Evolutionary conservation across 1,140 invertebrate species (phyloP).

Genomic region (Diabrotica undecimpunctata): DNA sequence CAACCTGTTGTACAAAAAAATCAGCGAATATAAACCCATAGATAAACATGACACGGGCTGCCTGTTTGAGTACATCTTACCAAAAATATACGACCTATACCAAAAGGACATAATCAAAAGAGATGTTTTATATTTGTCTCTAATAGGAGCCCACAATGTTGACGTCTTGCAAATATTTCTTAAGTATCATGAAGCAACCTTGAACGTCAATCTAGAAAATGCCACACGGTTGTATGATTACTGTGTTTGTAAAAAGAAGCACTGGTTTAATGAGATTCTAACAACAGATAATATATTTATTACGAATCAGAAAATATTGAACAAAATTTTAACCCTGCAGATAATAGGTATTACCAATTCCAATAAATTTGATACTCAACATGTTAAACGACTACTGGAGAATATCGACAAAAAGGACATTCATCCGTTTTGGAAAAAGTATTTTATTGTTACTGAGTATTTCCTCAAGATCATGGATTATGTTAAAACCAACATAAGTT

Average conservation of each 20-base stretch:
- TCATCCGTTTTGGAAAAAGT: constrained; percentile 31
- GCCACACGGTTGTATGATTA: constrained; percentile 36
- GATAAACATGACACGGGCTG: constrained; percentile 20
- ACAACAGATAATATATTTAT: constrained; percentile 20
- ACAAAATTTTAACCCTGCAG: constrained; percentile 37
- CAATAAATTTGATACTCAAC: constrained; percentile 20
- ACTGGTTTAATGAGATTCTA: constrained; percentile 41
- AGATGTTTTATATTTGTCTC: constrained; percentile 37
- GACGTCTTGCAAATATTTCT: constrained; percentile 34
- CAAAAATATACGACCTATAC: constrained; percentile 23
- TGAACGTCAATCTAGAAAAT: constrained; percentile 30
- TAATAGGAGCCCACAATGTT: constrained; percentile 33
- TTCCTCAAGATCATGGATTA: constrained; percentile 30
- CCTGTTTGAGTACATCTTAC: constrained; percentile 21
- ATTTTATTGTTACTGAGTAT: constrained; percentile 29
- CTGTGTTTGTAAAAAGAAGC: constrained; percentile 37
- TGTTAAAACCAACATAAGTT: constrained; percentile 20
- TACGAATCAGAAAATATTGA: constrained; percentile 22
- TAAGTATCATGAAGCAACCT: constrained; percentile 28
- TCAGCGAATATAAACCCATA: constrained; percentile 14
- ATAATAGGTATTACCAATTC: constrained; percentile 33
- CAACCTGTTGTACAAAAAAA: constrained; percentile 20
- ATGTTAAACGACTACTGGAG: constrained; percentile 19
- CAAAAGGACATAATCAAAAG: constrained; percentile 27
- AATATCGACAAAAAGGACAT: constrained; percentile 21